A percentile compares a stretch with the other conserved stretches of the same genome.
Evolutionary conservation across 2,113 vertebrate genomes (phyloP).

Genomic region (Callopanchax toddi): DNA sequence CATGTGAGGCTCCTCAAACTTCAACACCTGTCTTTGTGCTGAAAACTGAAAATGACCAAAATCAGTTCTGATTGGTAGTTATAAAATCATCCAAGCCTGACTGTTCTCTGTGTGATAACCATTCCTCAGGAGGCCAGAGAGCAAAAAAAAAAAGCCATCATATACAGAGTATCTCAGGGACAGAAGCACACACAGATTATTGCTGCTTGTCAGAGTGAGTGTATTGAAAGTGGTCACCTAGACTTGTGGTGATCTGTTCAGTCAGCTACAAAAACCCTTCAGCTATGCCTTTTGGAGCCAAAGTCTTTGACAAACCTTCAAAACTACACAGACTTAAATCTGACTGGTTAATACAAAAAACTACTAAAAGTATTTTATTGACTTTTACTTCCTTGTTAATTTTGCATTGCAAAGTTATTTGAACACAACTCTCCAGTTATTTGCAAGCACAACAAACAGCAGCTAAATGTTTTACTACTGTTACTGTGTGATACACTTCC

Average conservation of each 20-base stretch:
- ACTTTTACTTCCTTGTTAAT: too few relatives aligned
- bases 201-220: conserved; percentile 11
- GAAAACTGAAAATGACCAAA: conserved; percentile 35
- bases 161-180: conserved; percentile 3
- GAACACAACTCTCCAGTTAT: too few relatives aligned
- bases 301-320: background rate
- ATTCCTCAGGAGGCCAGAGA: conserved; percentile 41
- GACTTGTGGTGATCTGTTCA: background rate
- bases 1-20: conserved; percentile 15
- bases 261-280: background rate
- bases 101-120: conserved; percentile 34
- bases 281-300: background rate
- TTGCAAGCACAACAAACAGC: too few relatives aligned
- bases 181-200: background rate
- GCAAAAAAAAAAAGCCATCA: conserved; percentile 3
- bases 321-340: background rate
- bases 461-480: too few relatives aligned
- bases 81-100: conserved; percentile 43
- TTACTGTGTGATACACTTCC: too few relatives aligned
- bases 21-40: conserved; percentile 25
- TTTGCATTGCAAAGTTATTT: too few relatives aligned
- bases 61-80: conserved; percentile 36
- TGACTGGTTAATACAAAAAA: background rate
- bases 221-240: conserved; percentile 7
- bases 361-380: too few relatives aligned